Base-by-base conservation (phyloP, 2,888 invertebrate species). In the Catocala sponsa region DNA sequence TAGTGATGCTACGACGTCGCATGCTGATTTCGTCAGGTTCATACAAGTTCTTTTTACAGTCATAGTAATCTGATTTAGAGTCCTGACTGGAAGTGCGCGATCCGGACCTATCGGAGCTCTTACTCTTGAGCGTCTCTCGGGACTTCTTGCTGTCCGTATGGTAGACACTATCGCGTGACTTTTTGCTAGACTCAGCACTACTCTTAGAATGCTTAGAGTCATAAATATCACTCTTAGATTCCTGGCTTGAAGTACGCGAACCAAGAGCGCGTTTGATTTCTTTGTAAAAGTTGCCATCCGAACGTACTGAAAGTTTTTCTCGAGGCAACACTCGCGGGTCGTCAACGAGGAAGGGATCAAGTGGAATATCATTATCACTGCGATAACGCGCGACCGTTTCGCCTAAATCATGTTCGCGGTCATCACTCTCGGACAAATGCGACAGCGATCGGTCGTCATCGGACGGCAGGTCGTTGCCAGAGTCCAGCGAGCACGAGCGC, bases 281-380 rank as follows among this genome's bases (percentile, higher is more conserved):
- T 79, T 96, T 96, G 78, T 97, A 97, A 83, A 96, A 97, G 76
- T 95, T 96, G 4, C 97, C 97, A 81, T 97, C 97, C 0, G 97
- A 97, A 82, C 97, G 96, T 9, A 97, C 95, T 10, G 96, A 96
- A 10, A 97, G 91, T 67, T 96, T 97, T 83, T 97, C 97, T 25
- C 97, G 95, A 0, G 97, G 97, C 55, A 97, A 91, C 82, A 96
- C 96, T 15, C 97, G 91, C n/a, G 97, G 97, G 89, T 97, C 97
- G 81, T 98, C 98, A 82, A 96, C 95, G 55, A 96, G 95, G 90
- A 97, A 97, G 76, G 97, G 97, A 84, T 97, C 97, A 59, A 96
- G 96, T 81, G 96, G 96, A 68, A 97, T 95, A 78, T 97, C 96
- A 46, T 95, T 95, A 57, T 95, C 96, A 70, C 96, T 96, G 79